Percentiles rank a stretch among this genome's conserved stretches.
Conservation (phyloP, 2,888 invertebrate species). For the Habrosyne pyritoides region DNA sequence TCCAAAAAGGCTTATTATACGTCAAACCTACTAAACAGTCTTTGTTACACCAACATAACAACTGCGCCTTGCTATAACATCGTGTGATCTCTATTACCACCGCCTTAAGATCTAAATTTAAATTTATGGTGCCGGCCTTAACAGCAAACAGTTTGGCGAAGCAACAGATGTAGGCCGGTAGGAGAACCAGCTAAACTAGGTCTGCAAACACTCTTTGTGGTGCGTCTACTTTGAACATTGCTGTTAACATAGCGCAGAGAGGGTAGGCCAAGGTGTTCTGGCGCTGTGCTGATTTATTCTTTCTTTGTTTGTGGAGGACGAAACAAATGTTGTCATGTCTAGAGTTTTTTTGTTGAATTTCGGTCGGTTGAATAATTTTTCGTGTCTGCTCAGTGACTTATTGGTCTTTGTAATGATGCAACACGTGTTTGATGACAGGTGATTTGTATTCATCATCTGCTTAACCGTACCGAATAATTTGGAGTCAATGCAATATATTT, state of each 20-base stretch:
- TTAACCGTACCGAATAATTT: too few relatives aligned
- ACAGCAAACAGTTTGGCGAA: constrained; percentile 47
- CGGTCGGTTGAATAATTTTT: constrained; percentile 27
- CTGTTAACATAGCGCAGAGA: constrained; percentile 40
- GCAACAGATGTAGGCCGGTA: constrained; percentile 56
- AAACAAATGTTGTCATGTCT: constrained; percentile 73
- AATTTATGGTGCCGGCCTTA: constrained; percentile 43
- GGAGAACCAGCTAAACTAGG: constrained; percentile 44
- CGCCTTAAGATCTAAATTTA: constrained; percentile 53
- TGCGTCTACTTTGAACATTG: constrained; percentile 38
- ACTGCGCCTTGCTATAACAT: background rate
- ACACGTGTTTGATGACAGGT: constrained; percentile 29
- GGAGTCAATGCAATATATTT: too few relatives aligned
- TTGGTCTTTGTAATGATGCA: constrained; percentile 25
- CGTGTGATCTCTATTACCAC: constrained; percentile 24
- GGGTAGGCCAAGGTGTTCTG: constrained; percentile 41
- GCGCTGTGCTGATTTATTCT: constrained; percentile 72
- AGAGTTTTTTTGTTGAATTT: constrained; percentile 48
- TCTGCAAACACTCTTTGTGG: constrained; percentile 66
- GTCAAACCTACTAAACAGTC: constrained; percentile 15
- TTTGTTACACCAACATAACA: background rate
- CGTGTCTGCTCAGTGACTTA: constrained; percentile 44
- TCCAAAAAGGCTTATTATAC: constrained; percentile 22
- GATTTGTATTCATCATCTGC: too few relatives aligned
- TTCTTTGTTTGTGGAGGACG: constrained; percentile 74